Base-by-base conservation (phyloP, 1,140 invertebrate species). In the Semibalanus balanoides region DNA sequence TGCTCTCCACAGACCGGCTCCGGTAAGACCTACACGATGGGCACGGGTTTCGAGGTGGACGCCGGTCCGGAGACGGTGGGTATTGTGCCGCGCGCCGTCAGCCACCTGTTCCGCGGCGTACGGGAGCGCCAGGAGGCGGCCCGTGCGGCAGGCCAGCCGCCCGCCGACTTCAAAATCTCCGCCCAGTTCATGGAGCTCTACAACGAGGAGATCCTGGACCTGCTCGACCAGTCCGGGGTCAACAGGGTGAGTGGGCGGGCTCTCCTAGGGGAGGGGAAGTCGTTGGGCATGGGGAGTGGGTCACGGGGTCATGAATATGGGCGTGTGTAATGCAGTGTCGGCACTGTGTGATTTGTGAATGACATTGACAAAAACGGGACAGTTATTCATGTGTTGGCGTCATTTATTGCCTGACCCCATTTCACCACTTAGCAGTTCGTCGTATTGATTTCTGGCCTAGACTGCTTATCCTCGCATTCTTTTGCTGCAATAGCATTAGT, bases 1-100 rank as follows among this genome's bases (percentile, higher is more conserved):
- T n/a, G n/a, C n/a, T n/a, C n/a, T 64, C 51, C 14, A 25, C 82
- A 96, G 89, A 98, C 95, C 73, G 95, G 95, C 0, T 95, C 93
- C 30, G 97, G 97, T 0, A 99, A 99, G 87, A 99, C 97, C 0
- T 98, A 96, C 83, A 97, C 96, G 0, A 99, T 99, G 97, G 97
- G 97, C 30, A 98, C 96, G 17, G 96, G 94, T 0, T 98, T 98
- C 84, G 96, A 98, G 81, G 87, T 94, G 3, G 79, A 80, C 25
- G 72, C 72, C 14, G 64, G 76, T 25, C 74, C 90, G 5, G 88
- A 91, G 77, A 88, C 90, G 78, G 86, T 89, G 74, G 96, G 97
- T 3, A 96, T 98, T 78, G 95, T 98, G 80, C 96, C 96, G 0
- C 88, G 97, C 76, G 95, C 96, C 11, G 93, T 99, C 64, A 87